Percentiles rank a stretch among this genome's conserved stretches.
phyloP scores from a whole-genome alignment of 2,888 invertebrate species.

The Incurvaria masculella region DNA sequence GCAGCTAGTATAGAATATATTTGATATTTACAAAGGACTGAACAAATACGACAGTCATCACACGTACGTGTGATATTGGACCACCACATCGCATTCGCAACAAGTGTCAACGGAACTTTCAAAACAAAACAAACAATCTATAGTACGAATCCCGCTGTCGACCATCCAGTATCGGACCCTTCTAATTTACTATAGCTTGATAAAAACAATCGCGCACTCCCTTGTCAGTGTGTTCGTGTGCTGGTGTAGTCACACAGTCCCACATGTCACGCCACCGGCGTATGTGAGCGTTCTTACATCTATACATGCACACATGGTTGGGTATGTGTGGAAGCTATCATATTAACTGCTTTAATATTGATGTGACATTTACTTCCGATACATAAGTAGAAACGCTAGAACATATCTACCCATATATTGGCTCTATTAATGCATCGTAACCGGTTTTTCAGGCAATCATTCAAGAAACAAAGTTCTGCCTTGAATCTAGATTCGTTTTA shows the following conservation, averaged over 20 bases:
- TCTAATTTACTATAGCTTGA: conserved; percentile 47
- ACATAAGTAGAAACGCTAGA: conserved; percentile 20
- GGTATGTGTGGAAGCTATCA: conserved; percentile 14
- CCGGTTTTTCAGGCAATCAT: no score
- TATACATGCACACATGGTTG: not conserved
- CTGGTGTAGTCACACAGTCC: conserved; percentile 16
- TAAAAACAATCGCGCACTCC: conserved; percentile 39
- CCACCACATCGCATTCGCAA: no score
- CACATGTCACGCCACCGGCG: not conserved
- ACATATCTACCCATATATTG: conserved; percentile 7
- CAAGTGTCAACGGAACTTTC: no score
- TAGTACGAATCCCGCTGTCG: not conserved
- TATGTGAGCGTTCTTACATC: not conserved
- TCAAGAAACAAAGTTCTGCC: no score
- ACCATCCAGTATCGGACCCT: conserved; percentile 21
- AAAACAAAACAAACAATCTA: no score
- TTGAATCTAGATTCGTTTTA: no score
- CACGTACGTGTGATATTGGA: no score
- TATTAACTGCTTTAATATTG: conserved; percentile 37
- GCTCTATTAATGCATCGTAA: not conserved
- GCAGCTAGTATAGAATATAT: no score
- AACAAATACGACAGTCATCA: no score
- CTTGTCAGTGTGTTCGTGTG: conserved; percentile 25
- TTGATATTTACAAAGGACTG: no score
- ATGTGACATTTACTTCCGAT: conserved; percentile 26